These are phyloP conservation scores for Pristionchus fissidentatus DNA, from an alignment of 2,888 invertebrate species.

Conservation along the genomic window DNA sequence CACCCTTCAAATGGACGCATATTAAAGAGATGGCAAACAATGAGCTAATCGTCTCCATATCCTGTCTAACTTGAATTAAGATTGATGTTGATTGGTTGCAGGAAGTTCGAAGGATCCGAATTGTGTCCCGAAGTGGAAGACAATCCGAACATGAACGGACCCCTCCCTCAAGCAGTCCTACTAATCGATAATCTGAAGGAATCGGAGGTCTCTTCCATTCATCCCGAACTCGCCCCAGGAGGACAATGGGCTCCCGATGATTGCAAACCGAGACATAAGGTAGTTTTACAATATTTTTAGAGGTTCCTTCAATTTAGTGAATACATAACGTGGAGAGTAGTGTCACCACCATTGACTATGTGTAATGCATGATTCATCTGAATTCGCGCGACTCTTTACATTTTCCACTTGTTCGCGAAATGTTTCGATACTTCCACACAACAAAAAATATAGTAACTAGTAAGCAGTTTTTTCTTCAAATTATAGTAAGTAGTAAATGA, in stretches of 20 bases:
- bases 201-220: constrained; percentile 59
- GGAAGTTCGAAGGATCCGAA: constrained; percentile 8
- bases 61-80: background rate
- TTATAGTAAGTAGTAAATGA: background rate
- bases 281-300: too few species aligned
- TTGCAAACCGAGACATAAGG: constrained; percentile 65
- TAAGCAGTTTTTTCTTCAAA: background rate
- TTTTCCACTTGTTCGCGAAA: background rate
- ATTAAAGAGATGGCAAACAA: too few species aligned
- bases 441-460: background rate
- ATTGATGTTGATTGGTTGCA: background rate
- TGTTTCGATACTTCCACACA: background rate
- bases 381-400: background rate
- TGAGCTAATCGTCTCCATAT: background rate
- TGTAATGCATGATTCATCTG: too few species aligned
- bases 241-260: constrained; percentile 74
- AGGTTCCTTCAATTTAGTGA: background rate
- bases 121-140: constrained; percentile 49
- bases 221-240: constrained; percentile 71
- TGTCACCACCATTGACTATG: too few species aligned
- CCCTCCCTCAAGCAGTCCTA: constrained; percentile 68
- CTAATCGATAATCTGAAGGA: constrained; percentile 72
- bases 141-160: constrained; percentile 50
- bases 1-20: too few species aligned
- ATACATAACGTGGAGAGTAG: background rate